Percentiles rank a stretch among this genome's conserved stretches.
phyloP scores from a whole-genome alignment of 2,113 vertebrate genomes.

The Vombatus ursinus region DNA sequence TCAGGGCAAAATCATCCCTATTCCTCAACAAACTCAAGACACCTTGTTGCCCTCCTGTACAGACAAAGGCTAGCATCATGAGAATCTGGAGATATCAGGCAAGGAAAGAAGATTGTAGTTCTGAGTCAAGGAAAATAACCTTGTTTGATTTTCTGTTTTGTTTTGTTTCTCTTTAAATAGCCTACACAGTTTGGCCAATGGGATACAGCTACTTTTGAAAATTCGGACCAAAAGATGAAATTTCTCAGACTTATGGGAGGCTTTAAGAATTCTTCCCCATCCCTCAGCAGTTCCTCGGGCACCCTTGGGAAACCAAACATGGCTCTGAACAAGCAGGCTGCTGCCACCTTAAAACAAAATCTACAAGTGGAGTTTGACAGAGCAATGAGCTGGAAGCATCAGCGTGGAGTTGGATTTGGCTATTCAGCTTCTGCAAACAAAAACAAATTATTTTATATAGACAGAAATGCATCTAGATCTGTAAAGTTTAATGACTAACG shows the following conservation, averaged over 20 bases:
- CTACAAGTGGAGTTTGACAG: conserved; percentile 91
- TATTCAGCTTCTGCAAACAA: conserved; percentile 83
- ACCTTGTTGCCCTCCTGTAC: neutral
- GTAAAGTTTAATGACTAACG: conserved; percentile 87
- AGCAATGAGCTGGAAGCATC: conserved; percentile 85
- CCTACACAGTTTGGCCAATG: conserved; percentile 89
- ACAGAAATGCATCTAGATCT: conserved; percentile 85
- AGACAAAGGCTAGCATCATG: neutral
- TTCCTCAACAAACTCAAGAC: neutral
- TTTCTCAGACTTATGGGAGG: conserved; percentile 95
- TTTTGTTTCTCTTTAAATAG: conserved; percentile 69
- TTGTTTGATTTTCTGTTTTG: neutral
- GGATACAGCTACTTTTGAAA: conserved; percentile 91
- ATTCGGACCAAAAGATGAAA: conserved; percentile 86
- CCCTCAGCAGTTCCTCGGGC: conserved; percentile 45
- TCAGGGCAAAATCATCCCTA: neutral
- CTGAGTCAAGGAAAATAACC: conserved; percentile 13
- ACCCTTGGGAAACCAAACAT: conserved; percentile 79
- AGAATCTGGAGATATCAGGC: neutral
- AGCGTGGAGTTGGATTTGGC: conserved; percentile 88
- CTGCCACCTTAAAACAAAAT: conserved; percentile 86
- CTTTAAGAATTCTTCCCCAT: conserved; percentile 86
- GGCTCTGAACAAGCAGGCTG: conserved; percentile 87
- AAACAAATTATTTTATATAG: conserved; percentile 86
- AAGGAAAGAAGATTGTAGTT: neutral